phyloP scores from a whole-genome alignment of 2,113 vertebrate genomes.

The Zeus faber region DNA sequence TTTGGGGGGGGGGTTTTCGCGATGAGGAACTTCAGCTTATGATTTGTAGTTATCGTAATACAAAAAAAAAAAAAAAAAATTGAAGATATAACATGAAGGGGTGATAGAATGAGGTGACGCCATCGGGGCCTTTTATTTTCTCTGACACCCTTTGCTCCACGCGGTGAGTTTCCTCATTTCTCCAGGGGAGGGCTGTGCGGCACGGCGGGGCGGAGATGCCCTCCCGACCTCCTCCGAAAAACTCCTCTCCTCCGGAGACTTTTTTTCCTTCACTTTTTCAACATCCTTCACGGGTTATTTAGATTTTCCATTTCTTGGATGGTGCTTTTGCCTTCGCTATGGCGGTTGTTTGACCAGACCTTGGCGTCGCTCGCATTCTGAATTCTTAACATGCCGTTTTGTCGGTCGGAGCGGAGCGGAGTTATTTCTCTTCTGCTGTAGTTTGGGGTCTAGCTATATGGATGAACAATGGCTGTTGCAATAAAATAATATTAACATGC shows the following conservation, averaged over 20 bases:
- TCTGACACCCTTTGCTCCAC: too few species aligned
- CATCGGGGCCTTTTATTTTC: too few species aligned
- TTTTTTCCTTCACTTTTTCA: constrained; percentile 27
- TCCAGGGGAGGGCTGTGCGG: too few species aligned
- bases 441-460: not conserved
- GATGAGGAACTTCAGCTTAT: too few species aligned
- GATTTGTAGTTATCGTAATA: too few species aligned
- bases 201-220: too few species aligned
- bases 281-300: constrained; percentile 50
- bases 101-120: too few species aligned
- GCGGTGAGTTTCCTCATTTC: too few species aligned
- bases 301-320: constrained; percentile 41
- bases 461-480: not conserved
- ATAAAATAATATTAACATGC: not conserved
- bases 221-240: too few species aligned
- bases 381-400: constrained; percentile 44
- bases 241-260: constrained; percentile 4
- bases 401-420: constrained; percentile 18
- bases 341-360: constrained; percentile 44
- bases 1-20: too few species aligned
- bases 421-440: constrained; percentile 30
- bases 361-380: constrained; percentile 38
- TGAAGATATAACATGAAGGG: not conserved
- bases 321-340: constrained; percentile 49
- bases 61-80: constrained; percentile 1